These are phyloP conservation scores for Ramphastos sulfuratus DNA, from an alignment of 2,113 vertebrate species.

Conservation along the genomic window DNA sequence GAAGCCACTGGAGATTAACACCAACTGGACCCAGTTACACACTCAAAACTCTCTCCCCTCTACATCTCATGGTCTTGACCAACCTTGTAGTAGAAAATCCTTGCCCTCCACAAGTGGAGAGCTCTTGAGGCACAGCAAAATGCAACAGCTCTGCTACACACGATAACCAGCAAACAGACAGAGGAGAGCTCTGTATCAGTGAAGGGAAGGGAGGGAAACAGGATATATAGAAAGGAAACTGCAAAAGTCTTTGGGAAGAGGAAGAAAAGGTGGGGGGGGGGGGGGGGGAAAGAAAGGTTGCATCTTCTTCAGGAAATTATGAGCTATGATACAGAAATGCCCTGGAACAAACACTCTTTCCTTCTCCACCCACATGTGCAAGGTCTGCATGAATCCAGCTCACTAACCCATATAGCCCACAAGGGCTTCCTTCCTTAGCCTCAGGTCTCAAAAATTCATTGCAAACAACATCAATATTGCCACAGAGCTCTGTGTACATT, in stretches of 20 bases:
- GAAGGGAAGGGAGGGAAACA: not conserved
- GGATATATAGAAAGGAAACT: not conserved
- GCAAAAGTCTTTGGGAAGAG: not conserved
- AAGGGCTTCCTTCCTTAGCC: not conserved
- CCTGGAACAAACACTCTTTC: not conserved
- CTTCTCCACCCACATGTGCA: not conserved
- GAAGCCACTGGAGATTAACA: not conserved
- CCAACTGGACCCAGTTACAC: not conserved
- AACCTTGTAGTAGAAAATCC: not conserved
- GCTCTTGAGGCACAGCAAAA: not conserved
- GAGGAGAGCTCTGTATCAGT: not conserved
- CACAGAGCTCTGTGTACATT: rapidly evolving
- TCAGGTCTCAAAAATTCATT: not conserved
- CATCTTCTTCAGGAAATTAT: not conserved
- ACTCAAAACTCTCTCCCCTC: not conserved
- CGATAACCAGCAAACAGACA: not conserved
- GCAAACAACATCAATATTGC: not conserved
- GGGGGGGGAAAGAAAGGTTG: not conserved
- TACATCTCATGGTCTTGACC: not conserved
- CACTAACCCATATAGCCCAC: not conserved
- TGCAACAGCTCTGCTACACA: not conserved
- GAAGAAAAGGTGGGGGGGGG: too few relatives aligned
- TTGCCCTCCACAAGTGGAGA: not conserved
- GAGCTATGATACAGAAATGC: not conserved
- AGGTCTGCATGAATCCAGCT: not conserved